Conservation (phyloP, 2,113 vertebrate genomes). For the Naja naja region DNA sequence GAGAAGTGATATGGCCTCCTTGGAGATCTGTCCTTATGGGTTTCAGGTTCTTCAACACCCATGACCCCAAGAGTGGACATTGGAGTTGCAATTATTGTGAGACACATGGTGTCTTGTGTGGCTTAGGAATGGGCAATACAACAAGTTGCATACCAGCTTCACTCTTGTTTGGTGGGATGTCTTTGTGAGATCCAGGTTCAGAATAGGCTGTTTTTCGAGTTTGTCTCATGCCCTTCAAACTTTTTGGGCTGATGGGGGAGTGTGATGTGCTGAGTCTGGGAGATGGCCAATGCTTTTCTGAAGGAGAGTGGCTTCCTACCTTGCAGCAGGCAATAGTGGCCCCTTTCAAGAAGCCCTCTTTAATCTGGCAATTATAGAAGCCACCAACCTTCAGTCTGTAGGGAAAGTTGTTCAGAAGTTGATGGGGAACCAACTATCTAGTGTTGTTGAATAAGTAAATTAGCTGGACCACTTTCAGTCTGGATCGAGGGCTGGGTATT, state of each 20-base stretch:
- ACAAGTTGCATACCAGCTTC: background rate
- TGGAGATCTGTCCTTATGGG: background rate
- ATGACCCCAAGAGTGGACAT: background rate
- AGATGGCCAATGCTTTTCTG: background rate
- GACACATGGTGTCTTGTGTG: background rate
- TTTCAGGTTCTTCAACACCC: background rate
- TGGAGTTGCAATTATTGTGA: background rate
- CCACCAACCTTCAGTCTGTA: background rate
- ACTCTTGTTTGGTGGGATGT: background rate
- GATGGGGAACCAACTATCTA: background rate
- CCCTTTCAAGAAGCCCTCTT: background rate
- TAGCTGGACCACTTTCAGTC: background rate
- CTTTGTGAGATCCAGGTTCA: background rate
- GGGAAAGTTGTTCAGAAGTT: background rate
- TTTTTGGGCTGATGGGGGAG: background rate
- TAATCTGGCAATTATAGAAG: background rate
- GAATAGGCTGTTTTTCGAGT: background rate
- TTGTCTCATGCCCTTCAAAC: background rate
- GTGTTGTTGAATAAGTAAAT: background rate
- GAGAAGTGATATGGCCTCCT: background rate
- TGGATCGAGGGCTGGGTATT: background rate
- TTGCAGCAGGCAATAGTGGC: background rate
- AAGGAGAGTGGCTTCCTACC: background rate
- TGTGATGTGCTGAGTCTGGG: background rate
- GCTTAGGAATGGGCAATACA: background rate